Conservation (phyloP, 2,888 invertebrate genomes). For the Athalia circularis region DNA sequence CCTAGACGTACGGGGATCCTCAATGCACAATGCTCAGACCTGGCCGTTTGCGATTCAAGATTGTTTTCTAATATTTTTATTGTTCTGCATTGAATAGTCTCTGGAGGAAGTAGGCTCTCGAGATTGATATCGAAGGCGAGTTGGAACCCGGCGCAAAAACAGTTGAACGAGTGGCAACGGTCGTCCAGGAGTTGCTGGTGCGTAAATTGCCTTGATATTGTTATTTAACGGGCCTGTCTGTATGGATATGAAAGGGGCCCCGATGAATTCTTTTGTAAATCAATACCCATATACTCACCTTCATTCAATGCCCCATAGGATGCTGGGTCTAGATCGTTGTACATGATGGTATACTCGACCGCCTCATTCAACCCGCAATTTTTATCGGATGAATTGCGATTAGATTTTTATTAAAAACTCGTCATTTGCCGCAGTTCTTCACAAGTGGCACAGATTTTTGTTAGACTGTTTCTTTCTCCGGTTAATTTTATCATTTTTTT, state of each 20-base stretch:
- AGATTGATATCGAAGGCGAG: slow-evolving; percentile 65
- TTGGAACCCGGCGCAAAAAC: slow-evolving; percentile 50
- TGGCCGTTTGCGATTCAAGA: slow-evolving; percentile 59
- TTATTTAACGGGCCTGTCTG: slow-evolving; percentile 53
- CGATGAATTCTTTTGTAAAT: slow-evolving; percentile 19
- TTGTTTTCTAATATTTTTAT: slow-evolving; percentile 66
- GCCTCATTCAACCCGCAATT: slow-evolving; percentile 3
- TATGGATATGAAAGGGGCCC: slow-evolving; percentile 20
- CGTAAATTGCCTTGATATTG: slow-evolving; percentile 63
- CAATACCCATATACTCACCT: slow-evolving; percentile 11
- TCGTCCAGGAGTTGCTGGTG: slow-evolving; percentile 59
- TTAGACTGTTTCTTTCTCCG: neutral
- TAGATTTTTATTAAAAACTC: neutral
- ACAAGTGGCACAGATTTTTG: neutral
- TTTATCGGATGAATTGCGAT: neutral
- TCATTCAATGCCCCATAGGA: neutral
- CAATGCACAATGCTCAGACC: slow-evolving; percentile 61
- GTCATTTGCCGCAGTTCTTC: neutral
- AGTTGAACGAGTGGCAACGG: slow-evolving; percentile 56
- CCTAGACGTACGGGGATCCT: slow-evolving; percentile 55
- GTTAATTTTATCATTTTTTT: neutral
- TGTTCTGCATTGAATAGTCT: slow-evolving; percentile 59
- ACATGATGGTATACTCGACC: neutral
- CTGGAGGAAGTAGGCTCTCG: slow-evolving; percentile 64
- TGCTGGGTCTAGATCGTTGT: neutral